These are phyloP conservation scores for Drosophila setifemur DNA, from an alignment of 1,140 invertebrate genomes.

Conservation along the genomic window DNA sequence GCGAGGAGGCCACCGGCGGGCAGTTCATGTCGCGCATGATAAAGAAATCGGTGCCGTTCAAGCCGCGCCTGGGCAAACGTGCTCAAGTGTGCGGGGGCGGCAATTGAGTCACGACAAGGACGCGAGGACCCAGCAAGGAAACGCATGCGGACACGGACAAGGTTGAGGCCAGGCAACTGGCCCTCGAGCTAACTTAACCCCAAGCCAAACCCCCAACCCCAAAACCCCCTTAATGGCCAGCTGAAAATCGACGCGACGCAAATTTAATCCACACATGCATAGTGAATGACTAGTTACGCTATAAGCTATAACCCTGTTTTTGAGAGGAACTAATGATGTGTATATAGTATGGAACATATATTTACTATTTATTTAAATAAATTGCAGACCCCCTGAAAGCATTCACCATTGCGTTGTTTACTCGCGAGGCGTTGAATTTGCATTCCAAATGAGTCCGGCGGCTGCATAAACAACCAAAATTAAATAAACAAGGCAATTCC, in stretches of 20 bases:
- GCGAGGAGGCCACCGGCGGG: slow-evolving; percentile 55
- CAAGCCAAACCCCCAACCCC: too few relatives aligned
- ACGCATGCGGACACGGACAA: slow-evolving; percentile 15
- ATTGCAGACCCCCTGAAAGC: slow-evolving; percentile 32
- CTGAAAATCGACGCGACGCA: slow-evolving; percentile 35
- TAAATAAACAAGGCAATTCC: slow-evolving; percentile 34
- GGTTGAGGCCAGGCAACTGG: slow-evolving; percentile 45
- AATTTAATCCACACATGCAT: slow-evolving; percentile 39
- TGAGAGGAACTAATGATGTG: slow-evolving; percentile 47
- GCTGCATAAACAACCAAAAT: slow-evolving; percentile 11
- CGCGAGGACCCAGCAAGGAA: slow-evolving; percentile 28
- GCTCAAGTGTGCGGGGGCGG: slow-evolving; percentile 65
- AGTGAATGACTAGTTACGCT: slow-evolving; percentile 26
- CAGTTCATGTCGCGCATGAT: slow-evolving; percentile 75
- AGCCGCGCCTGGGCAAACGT: slow-evolving; percentile 79
- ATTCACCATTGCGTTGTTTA: slow-evolving; percentile 3
- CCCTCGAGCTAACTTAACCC: slow-evolving; percentile 22
- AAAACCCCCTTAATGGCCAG: slow-evolving; percentile 6
- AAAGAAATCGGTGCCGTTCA: slow-evolving; percentile 81
- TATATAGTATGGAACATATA: slow-evolving; percentile 20
- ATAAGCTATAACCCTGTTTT: slow-evolving; percentile 21
- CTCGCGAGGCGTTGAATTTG: slow-evolving; percentile 7
- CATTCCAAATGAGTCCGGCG: slow-evolving; percentile 17
- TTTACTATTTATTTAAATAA: slow-evolving; percentile 39
- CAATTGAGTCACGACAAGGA: slow-evolving; percentile 64